phyloP scores from a whole-genome alignment of 2,888 invertebrate species.

The Silvanus unidentatus region DNA sequence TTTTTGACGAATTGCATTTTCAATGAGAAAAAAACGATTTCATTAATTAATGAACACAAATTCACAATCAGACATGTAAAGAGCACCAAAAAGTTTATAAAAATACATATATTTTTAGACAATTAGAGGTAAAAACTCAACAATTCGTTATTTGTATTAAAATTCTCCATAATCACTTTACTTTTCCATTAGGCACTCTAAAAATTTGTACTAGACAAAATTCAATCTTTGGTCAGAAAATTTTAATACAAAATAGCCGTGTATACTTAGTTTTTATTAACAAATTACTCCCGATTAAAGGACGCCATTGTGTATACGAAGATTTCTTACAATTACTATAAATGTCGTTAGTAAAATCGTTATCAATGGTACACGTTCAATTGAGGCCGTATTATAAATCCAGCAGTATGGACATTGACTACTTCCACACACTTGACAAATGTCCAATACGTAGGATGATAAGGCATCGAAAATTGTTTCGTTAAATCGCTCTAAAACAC shows the following conservation, averaged over 20 bases:
- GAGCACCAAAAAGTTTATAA: constrained; percentile 1
- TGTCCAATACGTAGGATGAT: constrained; percentile 79
- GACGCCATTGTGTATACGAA: constrained; percentile 25
- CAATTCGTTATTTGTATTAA: too few species aligned
- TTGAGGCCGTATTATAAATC: constrained; percentile 66
- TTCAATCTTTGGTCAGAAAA: not conserved
- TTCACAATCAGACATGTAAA: constrained; percentile 6
- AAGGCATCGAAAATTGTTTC: constrained; percentile 86
- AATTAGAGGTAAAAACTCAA: too few species aligned
- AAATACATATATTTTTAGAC: too few species aligned
- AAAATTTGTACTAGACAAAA: too few species aligned
- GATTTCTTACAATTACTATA: constrained; percentile 30
- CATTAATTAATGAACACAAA: constrained; percentile 22
- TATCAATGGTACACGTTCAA: constrained; percentile 33
- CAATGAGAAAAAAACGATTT: constrained; percentile 4
- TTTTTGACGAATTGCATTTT: too few species aligned
- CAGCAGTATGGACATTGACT: constrained; percentile 91
- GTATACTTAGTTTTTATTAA: constrained; percentile 2
- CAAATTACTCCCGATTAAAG: constrained; percentile 9
- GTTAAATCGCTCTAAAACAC: constrained; percentile 76
- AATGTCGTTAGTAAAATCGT: constrained; percentile 30
- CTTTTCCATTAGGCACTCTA: too few species aligned
- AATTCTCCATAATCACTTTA: too few species aligned
- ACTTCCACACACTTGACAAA: constrained; percentile 91
- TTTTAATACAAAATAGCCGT: constrained; percentile 12